Base-by-base conservation (phyloP, 2,888 invertebrate species). In the Pheosia tremula region DNA sequence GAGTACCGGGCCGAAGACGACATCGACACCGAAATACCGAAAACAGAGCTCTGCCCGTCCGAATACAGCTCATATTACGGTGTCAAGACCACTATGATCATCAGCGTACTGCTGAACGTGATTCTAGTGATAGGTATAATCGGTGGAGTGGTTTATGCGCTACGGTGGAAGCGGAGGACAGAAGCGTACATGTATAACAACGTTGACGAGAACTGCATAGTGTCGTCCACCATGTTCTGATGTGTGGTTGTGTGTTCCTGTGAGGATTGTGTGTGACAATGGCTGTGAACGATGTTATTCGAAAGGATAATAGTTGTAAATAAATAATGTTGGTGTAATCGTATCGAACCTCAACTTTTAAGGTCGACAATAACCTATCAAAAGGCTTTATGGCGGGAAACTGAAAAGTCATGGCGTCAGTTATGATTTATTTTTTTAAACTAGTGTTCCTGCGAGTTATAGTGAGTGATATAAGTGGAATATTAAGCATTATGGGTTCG, bases 51-150 rank as follows among this genome's bases (percentile, higher is more conserved):
- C 3, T 56, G 24, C 6, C 24, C 56, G 5, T 7, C n/a, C 7
- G 10, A 36, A 50, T 7, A 49, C 7, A 45, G 59, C 37, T 55
- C 53, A 24, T 39, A 64, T 3, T 62, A 77, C 39, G 72, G 77
- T 13, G 66, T 71, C 0, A 78, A 69, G 58, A 69, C 68, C 0
- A 79, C 79, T 1, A 77, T 90, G 68, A 79, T 86, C 9, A 67
- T 82, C 0, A 91, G 91, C 63, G 59, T 87, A 4, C 68, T 87
- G 1, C 49, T 90, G 0, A 91, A 91, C 64, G 80, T 88, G 0
- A 60, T 89, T 3, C 66, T 91, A 52, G 59, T 84, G 0, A 6
- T 81, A 0, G 73, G 69, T 47, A 63, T 88, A 1, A 63, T 83
- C 13, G 67, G 77, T 7, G 83, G 81, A 3, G 66, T 82, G 0